These are phyloP conservation scores for Gymnoscopelus microlampas DNA, from an alignment of 2,797 vertebrate genomes.

Conservation along the genomic window DNA sequence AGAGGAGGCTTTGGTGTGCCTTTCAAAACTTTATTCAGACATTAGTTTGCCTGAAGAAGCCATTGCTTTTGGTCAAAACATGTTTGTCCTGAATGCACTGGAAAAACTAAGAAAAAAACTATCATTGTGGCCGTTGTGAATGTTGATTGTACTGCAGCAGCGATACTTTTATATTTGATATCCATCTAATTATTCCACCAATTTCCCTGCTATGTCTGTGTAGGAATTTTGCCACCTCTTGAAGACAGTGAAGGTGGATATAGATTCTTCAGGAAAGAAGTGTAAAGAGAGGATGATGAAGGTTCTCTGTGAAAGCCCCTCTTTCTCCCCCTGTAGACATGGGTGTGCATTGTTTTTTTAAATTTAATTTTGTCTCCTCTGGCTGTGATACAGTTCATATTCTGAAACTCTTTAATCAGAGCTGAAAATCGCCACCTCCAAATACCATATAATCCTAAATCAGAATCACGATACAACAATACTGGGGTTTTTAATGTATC, in stretches of 20 bases:
- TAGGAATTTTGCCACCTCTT: conserved; percentile 87
- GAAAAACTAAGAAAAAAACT: no score
- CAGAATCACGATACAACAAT: background rate
- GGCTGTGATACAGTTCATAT: background rate
- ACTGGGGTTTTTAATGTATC: background rate
- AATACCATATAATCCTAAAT: background rate
- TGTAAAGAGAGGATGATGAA: conserved; percentile 92
- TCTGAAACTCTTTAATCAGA: background rate
- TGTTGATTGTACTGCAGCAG: no score
- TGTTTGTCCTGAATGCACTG: no score
- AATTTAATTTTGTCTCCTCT: background rate
- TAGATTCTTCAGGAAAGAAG: conserved; percentile 89
- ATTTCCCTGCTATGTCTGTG: conserved; percentile 3
- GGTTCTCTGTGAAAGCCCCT: conserved; percentile 79
- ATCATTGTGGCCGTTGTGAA: no score
- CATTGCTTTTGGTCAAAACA: no score
- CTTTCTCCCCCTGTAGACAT: background rate
- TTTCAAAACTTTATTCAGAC: no score
- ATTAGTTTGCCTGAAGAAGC: no score
- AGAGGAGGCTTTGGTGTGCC: no score
- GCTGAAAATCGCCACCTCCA: background rate
- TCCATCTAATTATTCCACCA: background rate
- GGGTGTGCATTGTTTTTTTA: conserved; percentile 21
- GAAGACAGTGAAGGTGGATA: conserved; percentile 88
- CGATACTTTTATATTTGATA: background rate